These are phyloP conservation scores for Boleophthalmus pectinirostris DNA, from an alignment of 2,113 vertebrate species.

Conservation along the genomic window DNA sequence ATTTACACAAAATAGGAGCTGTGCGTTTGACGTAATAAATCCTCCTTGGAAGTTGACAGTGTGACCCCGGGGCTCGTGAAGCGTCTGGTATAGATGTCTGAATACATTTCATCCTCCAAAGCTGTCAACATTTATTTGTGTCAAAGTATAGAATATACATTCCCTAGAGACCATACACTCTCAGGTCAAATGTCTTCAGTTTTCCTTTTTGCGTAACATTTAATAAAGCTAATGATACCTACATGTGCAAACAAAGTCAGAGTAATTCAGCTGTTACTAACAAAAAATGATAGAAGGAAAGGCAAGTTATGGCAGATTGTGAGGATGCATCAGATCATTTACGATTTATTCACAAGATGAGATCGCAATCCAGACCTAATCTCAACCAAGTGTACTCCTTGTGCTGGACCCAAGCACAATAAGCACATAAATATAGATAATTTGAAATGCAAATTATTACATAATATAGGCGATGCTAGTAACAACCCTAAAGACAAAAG, in stretches of 20 bases:
- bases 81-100: constrained; percentile 54
- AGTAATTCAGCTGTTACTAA: background rate
- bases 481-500: background rate
- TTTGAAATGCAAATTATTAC: background rate
- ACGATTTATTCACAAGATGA: background rate
- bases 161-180: constrained; percentile 14
- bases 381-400: background rate
- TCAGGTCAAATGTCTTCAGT: constrained; percentile 55
- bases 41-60: constrained; percentile 44
- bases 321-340: background rate
- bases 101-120: constrained; percentile 50
- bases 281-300: background rate
- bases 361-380: background rate
- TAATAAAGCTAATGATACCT: constrained; percentile 50
- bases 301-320: background rate
- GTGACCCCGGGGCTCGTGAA: constrained; percentile 22
- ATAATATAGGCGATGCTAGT: background rate
- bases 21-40: constrained; percentile 42
- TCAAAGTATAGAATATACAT: constrained; percentile 50
- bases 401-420: background rate
- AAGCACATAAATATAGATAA: background rate
- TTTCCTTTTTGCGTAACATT: constrained; percentile 60
- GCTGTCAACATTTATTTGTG: constrained; percentile 66
- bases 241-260: constrained; percentile 13
- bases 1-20: constrained; percentile 17